Evolutionary conservation across 2,797 vertebrate species (phyloP), one percentile per base, ranked within the genome.

Genomic region (Lepus oiostolus): DNA sequence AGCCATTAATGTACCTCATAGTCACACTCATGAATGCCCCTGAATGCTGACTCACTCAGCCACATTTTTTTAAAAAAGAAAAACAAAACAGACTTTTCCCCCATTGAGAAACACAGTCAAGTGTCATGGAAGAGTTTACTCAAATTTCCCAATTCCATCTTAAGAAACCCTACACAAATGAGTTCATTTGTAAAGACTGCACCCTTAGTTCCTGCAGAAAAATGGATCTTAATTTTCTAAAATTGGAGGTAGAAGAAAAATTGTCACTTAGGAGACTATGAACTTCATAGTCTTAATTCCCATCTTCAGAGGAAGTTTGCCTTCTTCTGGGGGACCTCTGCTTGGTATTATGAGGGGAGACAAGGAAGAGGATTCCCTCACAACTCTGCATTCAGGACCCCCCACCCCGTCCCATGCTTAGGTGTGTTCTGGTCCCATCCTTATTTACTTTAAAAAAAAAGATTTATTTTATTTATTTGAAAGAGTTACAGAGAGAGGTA

Each of bases 171-270:
- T n/a, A 74, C 52, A 65, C 0, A 22, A 65, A 42, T 11, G 77
- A 76, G 26, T 9, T 75, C 30, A 30, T 67, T 63, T 54, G 4
- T 70, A 85, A 79, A 87, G 24, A 71, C 30, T 30, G 24, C 14
- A 76, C 35, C 10, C 42, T 47, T 47, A 88, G 60, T 65, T 75
- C 22, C 52, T 67, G 67, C 91, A 77, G 67, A 58, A 85, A 79
- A 50, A 82, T 22, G 52, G 87, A 88, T 30, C 72, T 95, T 50
- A 60, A 65, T 76, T 70, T 9, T 85, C 91, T 91, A 85, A 88
- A 84, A 70, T 63, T 60, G 13, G 75, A 85, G 54, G 52, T 38
- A 75, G 63, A 76, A 32, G 60, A 74, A 10, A 72, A 90, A 13
- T 30, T n/a, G 50, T 81, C 38, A 62, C 24, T 0, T n/a, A 10